phyloP scores from a whole-genome alignment of 2,888 invertebrate genomes.

The Griposia aprilina region DNA sequence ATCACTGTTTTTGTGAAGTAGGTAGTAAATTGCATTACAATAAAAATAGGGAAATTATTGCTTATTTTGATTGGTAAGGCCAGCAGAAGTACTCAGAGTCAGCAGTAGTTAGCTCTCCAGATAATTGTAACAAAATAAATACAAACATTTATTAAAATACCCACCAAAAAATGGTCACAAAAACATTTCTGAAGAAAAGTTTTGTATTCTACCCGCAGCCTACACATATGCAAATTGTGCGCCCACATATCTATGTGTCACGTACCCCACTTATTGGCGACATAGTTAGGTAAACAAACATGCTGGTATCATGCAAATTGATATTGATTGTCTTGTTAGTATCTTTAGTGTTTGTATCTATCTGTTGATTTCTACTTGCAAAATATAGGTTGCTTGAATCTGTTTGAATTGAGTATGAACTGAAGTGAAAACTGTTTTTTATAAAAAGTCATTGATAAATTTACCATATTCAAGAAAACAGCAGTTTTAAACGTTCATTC shows the following conservation, averaged over 20 bases:
- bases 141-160: background rate
- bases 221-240: constrained; percentile 31
- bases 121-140: background rate
- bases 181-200: background rate
- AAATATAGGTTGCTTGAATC: constrained; percentile 1
- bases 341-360: constrained; percentile 9
- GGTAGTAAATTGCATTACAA: too few relatives aligned
- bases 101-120: background rate
- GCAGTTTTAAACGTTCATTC: background rate
- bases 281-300: constrained; percentile 46
- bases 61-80: background rate
- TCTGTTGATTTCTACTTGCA: constrained; percentile 1
- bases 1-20: too few relatives aligned
- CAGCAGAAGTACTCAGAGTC: background rate
- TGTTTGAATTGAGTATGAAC: background rate
- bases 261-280: constrained; percentile 35
- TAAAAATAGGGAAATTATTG: background rate
- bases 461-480: background rate
- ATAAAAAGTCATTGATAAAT: background rate
- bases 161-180: background rate
- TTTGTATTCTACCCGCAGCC: background rate
- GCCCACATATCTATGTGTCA: constrained; percentile 55
- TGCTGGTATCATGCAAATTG: constrained; percentile 44
- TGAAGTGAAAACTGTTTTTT: background rate
- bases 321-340: constrained; percentile 52